phyloP scores from a whole-genome alignment of 2,888 invertebrate genomes.

The Synergus japonicus region DNA sequence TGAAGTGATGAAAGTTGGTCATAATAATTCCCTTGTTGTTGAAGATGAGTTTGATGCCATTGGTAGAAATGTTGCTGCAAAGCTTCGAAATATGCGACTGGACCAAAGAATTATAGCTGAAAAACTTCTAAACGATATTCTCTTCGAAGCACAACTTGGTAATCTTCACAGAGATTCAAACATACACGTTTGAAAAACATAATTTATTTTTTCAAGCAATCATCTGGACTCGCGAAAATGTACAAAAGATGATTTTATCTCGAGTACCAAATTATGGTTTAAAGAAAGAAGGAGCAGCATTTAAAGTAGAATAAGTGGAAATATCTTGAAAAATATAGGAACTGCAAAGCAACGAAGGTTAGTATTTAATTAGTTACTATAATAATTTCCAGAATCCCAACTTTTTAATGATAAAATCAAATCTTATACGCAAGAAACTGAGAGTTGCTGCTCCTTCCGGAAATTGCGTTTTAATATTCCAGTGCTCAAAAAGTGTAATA shows the following conservation, averaged over 20 bases:
- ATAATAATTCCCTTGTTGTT: constrained; percentile 67
- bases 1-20: constrained; percentile 66
- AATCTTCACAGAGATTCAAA: constrained; percentile 76
- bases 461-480: background rate
- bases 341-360: background rate
- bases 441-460: background rate
- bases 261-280: background rate
- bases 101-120: constrained; percentile 77
- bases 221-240: background rate
- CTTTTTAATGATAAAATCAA: background rate
- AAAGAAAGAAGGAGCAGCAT: background rate
- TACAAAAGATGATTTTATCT: constrained; percentile 12
- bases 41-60: constrained; percentile 76
- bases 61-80: constrained; percentile 76
- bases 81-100: constrained; percentile 75
- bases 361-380: constrained; percentile 11
- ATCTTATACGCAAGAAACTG: background rate
- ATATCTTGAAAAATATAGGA: background rate
- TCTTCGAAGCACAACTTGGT: constrained; percentile 77
- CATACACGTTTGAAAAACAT: constrained; percentile 68
- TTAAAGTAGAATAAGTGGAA: background rate
- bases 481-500: background rate
- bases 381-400: background rate
- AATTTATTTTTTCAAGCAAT: constrained; percentile 44
- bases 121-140: constrained; percentile 77